These are phyloP conservation scores for Mesoclemmys tuberculata DNA, from an alignment of 2,113 vertebrate species.

Conservation along the genomic window DNA sequence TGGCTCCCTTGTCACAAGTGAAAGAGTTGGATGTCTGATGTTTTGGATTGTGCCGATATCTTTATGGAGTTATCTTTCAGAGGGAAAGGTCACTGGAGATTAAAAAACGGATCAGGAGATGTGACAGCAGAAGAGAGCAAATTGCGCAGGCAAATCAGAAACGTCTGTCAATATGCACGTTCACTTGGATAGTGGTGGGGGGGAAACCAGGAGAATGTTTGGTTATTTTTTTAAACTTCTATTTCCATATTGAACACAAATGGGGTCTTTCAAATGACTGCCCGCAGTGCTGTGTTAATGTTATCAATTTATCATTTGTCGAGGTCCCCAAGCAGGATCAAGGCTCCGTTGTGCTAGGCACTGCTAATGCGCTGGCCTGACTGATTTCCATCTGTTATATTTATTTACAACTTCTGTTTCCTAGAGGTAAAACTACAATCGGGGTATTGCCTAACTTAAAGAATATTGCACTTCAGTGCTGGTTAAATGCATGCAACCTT, in stretches of 20 bases:
- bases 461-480: background rate
- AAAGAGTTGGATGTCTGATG: background rate
- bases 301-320: slow-evolving; percentile 15
- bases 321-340: background rate
- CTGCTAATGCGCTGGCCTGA: background rate
- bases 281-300: background rate
- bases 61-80: slow-evolving; percentile 46
- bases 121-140: slow-evolving; percentile 69
- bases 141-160: slow-evolving; percentile 61
- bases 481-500: slow-evolving; percentile 2
- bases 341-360: background rate
- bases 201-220: no score
- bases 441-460: slow-evolving; percentile 26
- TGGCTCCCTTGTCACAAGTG: background rate
- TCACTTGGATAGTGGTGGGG: background rate
- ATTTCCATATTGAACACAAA: background rate
- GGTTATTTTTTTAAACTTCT: background rate
- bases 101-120: slow-evolving; percentile 64
- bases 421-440: slow-evolving; percentile 22
- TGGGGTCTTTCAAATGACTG: background rate
- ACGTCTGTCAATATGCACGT: slow-evolving; percentile 47
- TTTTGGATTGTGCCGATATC: background rate
- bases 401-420: slow-evolving; percentile 57
- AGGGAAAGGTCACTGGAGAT: slow-evolving; percentile 68
- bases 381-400: slow-evolving; percentile 24